phyloP scores from a whole-genome alignment of 2,113 vertebrate species.

The Todiramphus saurophagus region DNA sequence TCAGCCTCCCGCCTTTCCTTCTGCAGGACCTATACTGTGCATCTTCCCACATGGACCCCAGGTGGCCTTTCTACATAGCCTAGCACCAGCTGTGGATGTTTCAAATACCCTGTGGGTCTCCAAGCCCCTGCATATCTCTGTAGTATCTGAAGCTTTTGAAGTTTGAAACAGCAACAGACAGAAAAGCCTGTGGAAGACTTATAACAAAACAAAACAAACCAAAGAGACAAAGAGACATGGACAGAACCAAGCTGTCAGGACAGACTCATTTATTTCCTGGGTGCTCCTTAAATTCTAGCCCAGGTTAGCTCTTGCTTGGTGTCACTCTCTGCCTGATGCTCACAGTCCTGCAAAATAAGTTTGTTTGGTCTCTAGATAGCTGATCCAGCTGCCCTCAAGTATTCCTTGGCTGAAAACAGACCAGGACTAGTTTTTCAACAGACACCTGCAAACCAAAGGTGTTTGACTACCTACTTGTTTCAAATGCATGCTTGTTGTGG shows the following conservation, averaged over 20 bases:
- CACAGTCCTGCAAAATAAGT: neutral
- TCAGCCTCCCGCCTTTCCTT: neutral
- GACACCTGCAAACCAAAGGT: neutral
- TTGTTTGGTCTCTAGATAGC: neutral
- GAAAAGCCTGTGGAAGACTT: neutral
- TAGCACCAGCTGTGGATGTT: neutral
- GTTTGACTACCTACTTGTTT: neutral
- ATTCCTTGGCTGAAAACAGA: neutral
- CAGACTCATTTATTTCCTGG: neutral
- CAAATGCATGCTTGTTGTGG: fast-evolving
- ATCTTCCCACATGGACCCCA: neutral
- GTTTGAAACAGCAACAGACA: neutral
- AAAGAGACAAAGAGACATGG: neutral
- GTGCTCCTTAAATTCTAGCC: neutral
- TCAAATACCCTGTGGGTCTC: fast-evolving
- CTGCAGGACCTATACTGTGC: neutral
- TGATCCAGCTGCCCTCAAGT: neutral
- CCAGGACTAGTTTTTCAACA: neutral
- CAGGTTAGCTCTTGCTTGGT: neutral
- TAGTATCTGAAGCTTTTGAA: neutral
- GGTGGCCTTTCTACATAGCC: neutral
- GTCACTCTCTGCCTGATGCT: neutral
- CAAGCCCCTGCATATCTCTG: fast-evolving
- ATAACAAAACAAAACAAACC: neutral
- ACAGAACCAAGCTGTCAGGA: neutral